Evolutionary conservation across 2,113 vertebrate species (phyloP).

Genomic region (Sapayoa aenigma): DNA sequence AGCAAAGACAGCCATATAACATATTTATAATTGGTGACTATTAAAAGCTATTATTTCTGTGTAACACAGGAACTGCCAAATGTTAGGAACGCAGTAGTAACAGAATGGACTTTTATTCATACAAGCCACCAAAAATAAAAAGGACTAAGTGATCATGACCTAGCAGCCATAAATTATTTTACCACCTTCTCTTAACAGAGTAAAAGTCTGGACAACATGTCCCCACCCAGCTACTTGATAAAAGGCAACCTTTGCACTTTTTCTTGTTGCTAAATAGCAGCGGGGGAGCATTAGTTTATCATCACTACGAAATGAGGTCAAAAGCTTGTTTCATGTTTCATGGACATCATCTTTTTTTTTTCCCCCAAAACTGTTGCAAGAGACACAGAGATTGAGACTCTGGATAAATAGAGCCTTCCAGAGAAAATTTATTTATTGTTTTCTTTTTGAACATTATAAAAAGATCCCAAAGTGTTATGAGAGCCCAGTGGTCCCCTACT

Average conservation of each 20-base stretch:
- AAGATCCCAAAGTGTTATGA: neutral
- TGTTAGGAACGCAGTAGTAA: neutral
- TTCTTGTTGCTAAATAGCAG: neutral
- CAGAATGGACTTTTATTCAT: neutral
- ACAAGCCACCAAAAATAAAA: neutral
- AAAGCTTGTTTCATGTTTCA: neutral
- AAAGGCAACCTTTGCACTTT: conserved; percentile 17
- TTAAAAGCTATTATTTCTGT: neutral
- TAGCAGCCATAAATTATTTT: neutral
- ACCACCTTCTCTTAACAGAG: neutral
- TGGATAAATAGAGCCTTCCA: neutral
- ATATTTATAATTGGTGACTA: neutral
- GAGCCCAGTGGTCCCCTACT: neutral
- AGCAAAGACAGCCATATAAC: neutral
- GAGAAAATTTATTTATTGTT: neutral
- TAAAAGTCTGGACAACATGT: neutral
- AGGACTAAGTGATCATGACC: neutral
- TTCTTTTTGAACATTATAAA: neutral
- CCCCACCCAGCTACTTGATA: neutral
- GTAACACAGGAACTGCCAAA: neutral
- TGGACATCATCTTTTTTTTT: neutral
- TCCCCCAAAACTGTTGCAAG: neutral
- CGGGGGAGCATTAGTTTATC: neutral
- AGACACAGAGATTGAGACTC: neutral
- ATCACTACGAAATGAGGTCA: neutral